Evolutionary conservation across 2,113 vertebrate species (phyloP).

Genomic region (Ictidomys tridecemlineatus): DNA sequence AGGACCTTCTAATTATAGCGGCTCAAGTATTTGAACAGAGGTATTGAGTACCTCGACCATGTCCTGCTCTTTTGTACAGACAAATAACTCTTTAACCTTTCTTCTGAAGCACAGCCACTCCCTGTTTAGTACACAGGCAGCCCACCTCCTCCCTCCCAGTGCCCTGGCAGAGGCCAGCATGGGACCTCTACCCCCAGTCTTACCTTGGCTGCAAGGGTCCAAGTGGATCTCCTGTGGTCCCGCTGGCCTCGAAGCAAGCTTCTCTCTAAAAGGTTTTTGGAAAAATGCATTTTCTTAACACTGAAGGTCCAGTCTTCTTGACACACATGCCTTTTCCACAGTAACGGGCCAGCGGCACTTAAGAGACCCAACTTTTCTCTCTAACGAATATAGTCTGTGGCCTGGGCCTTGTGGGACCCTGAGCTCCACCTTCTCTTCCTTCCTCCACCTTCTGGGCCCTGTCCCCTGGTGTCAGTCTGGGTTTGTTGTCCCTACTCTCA

Average conservation of each 20-base stretch:
- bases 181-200: not conserved
- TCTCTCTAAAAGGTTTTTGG: conserved; percentile 41
- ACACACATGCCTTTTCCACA: rapidly evolving
- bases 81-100: not conserved
- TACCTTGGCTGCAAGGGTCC: conserved; percentile 35
- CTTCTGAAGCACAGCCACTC: rapidly evolving
- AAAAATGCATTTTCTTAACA: not conserved
- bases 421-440: no score
- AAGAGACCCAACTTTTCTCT: no score
- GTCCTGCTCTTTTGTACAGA: not conserved
- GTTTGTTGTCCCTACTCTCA: rapidly evolving
- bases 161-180: not conserved
- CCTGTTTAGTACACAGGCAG: rapidly evolving
- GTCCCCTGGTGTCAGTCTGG: not conserved
- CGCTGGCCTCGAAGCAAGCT: not conserved
- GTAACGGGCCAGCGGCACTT: no score
- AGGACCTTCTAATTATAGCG: conserved; percentile 50
- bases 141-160: rapidly evolving
- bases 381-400: not conserved
- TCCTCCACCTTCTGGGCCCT: not conserved
- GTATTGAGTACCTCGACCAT: not conserved
- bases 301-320: rapidly evolving
- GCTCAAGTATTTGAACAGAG: not conserved
- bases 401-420: rapidly evolving
- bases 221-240: not conserved